phyloP scores from a whole-genome alignment of 2,797 vertebrate genomes.

The Ibycter americanus region DNA sequence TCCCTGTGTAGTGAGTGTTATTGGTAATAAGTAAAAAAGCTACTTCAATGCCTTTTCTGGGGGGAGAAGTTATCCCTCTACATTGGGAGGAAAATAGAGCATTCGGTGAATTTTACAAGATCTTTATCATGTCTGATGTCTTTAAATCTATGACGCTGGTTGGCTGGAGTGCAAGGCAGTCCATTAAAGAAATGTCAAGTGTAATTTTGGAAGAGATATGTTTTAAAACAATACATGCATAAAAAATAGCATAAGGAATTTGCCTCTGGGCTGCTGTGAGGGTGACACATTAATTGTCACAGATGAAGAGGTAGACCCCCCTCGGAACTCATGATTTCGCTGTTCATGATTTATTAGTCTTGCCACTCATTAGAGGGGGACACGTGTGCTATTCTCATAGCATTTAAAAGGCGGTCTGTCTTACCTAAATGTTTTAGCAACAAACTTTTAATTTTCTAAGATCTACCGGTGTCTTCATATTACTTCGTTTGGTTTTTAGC shows the following conservation, averaged over 20 bases:
- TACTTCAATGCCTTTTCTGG: neutral
- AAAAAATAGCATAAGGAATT: slow-evolving; percentile 56
- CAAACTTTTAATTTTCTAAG: neutral
- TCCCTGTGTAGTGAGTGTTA: neutral
- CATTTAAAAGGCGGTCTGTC: neutral
- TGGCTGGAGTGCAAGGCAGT: slow-evolving; percentile 10
- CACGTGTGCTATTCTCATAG: neutral
- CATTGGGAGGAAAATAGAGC: neutral
- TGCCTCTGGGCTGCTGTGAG: slow-evolving; percentile 46
- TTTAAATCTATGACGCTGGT: neutral
- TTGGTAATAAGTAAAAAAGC: neutral
- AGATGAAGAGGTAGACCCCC: slow-evolving; percentile 55
- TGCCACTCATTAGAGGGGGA: slow-evolving; percentile 13
- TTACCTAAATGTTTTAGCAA: neutral
- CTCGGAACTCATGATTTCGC: slow-evolving; percentile 32
- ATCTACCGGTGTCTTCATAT: neutral
- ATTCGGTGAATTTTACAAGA: neutral
- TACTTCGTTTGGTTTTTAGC: neutral
- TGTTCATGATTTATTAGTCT: slow-evolving; percentile 49
- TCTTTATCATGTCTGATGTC: neutral
- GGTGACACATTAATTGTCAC: slow-evolving; percentile 52
- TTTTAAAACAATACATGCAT: slow-evolving; percentile 61
- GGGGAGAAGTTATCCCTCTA: neutral
- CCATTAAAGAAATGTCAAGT: slow-evolving; percentile 52
- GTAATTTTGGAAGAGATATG: slow-evolving; percentile 42